Percentiles rank a stretch among this genome's conserved stretches.
These are phyloP conservation scores for Eudasyphora cyanicolor DNA, from an alignment of 2,888 invertebrate genomes.

Conservation along the genomic window DNA sequence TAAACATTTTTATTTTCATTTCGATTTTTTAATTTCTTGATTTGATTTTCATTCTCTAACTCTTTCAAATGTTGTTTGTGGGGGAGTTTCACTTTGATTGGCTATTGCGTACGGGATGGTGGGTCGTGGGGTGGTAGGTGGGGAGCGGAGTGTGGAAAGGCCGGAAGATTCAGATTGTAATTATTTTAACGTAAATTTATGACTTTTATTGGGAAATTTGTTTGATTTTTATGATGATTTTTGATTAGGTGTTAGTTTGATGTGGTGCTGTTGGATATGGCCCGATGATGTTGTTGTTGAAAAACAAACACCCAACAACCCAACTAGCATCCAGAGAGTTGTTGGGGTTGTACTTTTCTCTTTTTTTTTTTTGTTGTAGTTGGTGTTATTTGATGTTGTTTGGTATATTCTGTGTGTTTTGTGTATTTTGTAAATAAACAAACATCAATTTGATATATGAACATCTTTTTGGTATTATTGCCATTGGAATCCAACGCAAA, in stretches of 20 bases:
- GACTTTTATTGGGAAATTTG: slow-evolving; percentile 59
- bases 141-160: neutral
- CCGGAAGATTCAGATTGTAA: neutral
- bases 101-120: no score
- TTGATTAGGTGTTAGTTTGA: slow-evolving; percentile 59
- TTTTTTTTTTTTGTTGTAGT: neutral
- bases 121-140: neutral
- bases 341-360: neutral
- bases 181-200: slow-evolving; percentile 53
- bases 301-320: slow-evolving; percentile 27
- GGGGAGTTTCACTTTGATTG: no score
- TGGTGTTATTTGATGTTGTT: neutral
- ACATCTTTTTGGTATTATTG: slow-evolving; percentile 29
- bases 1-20: slow-evolving; percentile 39
- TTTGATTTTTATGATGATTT: slow-evolving; percentile 61
- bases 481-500: slow-evolving; percentile 23
- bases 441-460: slow-evolving; percentile 52
- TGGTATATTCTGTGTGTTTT: neutral
- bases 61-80: no score
- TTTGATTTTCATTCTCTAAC: no score
- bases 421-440: slow-evolving; percentile 58
- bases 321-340: slow-evolving; percentile 2
- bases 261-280: slow-evolving; percentile 44
- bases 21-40: neutral
- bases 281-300: no score